Evolutionary conservation across 2,113 vertebrate genomes (phyloP).

Genomic region (Circaetus cinerascens): DNA sequence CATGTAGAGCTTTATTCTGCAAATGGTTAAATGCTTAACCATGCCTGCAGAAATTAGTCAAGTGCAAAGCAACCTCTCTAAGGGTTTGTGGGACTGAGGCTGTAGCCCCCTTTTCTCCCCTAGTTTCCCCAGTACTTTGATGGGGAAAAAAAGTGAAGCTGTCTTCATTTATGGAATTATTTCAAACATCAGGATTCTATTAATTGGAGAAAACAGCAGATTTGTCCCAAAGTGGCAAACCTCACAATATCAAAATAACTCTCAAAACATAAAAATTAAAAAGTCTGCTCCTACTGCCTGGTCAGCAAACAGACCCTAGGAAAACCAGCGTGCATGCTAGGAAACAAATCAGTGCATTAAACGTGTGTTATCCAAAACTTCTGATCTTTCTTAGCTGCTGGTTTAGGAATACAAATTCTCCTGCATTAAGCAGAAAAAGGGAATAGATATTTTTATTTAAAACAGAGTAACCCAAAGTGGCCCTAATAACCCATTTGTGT

Average conservation of each 20-base stretch:
- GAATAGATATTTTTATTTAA: conserved; percentile 19
- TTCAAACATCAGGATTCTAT: not conserved
- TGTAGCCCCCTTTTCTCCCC: not conserved
- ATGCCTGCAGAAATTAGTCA: not conserved
- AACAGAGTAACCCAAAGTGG: not conserved
- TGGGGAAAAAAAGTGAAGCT: not conserved
- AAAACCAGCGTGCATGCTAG: not conserved
- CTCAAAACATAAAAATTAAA: not conserved
- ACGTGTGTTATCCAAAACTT: not conserved
- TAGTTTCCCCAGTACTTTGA: not conserved
- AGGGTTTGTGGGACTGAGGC: not conserved
- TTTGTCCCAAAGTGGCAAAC: not conserved
- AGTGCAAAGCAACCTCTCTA: not conserved
- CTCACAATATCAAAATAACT: not conserved
- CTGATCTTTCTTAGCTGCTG: not conserved
- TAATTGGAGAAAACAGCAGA: not conserved
- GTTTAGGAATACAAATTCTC: not conserved
- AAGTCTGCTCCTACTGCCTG: not conserved
- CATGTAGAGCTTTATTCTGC: not conserved
- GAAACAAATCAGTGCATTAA: not conserved
- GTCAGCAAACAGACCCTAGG: not conserved
- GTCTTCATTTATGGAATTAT: not conserved
- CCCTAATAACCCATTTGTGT: conserved; percentile 26
- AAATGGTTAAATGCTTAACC: not conserved
- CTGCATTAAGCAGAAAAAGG: not conserved